These are phyloP conservation scores for Theocolax elegans DNA, from an alignment of 1,140 invertebrate species.

Conservation along the genomic window DNA sequence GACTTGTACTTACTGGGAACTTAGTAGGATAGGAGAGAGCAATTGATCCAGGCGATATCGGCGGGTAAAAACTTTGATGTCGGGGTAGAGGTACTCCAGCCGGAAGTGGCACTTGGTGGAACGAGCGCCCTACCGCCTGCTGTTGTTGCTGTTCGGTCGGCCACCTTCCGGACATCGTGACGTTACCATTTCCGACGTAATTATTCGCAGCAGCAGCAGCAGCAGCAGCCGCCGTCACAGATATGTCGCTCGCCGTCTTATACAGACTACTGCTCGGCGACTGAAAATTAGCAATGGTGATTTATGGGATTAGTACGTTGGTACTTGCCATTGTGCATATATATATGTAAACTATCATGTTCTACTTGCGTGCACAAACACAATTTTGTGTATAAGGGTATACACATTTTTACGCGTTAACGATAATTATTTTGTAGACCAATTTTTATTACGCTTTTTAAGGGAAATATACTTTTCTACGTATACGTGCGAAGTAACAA, in stretches of 20 bases:
- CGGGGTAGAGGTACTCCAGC: neutral
- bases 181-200: neutral
- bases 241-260: neutral
- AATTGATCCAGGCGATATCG: neutral
- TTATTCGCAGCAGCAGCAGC: neutral
- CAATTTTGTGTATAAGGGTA: too few relatives aligned
- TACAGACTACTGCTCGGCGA: neutral
- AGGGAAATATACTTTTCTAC: too few relatives aligned
- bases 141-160: neutral
- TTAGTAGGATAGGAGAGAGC: slow-evolving; percentile 27
- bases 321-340: too few relatives aligned
- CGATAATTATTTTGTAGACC: too few relatives aligned
- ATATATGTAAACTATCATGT: too few relatives aligned
- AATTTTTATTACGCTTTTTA: too few relatives aligned
- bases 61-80: neutral
- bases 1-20: slow-evolving; percentile 26
- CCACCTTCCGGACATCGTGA: neutral
- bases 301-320: too few relatives aligned
- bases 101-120: neutral
- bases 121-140: neutral
- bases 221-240: neutral
- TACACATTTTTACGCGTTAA: too few relatives aligned
- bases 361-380: too few relatives aligned
- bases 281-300: neutral
- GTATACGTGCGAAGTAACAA: too few relatives aligned